Percentiles rank a stretch among this genome's conserved stretches.
Evolutionary conservation across 2,797 vertebrate species (phyloP).

Genomic region (Brotula barbata): DNA sequence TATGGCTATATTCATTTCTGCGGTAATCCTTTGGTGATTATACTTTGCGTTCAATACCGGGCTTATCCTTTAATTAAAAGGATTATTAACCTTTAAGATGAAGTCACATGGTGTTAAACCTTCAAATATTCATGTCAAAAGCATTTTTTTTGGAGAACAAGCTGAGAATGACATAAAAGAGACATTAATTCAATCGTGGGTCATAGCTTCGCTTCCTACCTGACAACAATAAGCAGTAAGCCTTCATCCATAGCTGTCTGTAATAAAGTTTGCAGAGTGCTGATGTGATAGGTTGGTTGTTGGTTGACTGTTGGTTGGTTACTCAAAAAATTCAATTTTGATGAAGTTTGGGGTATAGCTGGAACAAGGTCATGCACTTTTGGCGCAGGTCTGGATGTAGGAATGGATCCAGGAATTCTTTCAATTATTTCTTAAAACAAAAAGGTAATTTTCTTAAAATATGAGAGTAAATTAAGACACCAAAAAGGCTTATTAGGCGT

Average conservation of each 20-base stretch:
- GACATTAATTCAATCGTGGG: constrained; percentile 61
- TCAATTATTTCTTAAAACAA: no score
- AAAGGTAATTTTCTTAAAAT: no score
- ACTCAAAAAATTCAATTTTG: no score
- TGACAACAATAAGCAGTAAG: constrained; percentile 60
- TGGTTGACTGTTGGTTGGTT: no score
- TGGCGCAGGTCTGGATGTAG: no score
- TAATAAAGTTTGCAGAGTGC: constrained; percentile 71
- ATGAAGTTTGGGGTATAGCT: no score
- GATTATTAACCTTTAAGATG: constrained; percentile 96
- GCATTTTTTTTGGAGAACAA: constrained; percentile 51
- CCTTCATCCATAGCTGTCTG: constrained; percentile 64
- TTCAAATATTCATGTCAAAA: constrained; percentile 79
- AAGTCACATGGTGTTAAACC: constrained; percentile 84
- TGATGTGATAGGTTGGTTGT: constrained; percentile 63
- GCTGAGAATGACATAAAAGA: constrained; percentile 55
- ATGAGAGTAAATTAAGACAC: no score
- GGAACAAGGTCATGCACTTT: no score
- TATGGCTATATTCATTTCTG: constrained; percentile 93
- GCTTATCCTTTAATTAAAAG: constrained; percentile 98
- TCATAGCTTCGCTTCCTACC: constrained; percentile 47
- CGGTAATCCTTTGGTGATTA: constrained; percentile 96
- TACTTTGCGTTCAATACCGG: constrained; percentile 91
- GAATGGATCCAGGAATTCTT: no score
- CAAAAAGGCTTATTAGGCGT: no score